phyloP scores from a whole-genome alignment of 2,113 vertebrate genomes.

The Oreochromis tanganicae region DNA sequence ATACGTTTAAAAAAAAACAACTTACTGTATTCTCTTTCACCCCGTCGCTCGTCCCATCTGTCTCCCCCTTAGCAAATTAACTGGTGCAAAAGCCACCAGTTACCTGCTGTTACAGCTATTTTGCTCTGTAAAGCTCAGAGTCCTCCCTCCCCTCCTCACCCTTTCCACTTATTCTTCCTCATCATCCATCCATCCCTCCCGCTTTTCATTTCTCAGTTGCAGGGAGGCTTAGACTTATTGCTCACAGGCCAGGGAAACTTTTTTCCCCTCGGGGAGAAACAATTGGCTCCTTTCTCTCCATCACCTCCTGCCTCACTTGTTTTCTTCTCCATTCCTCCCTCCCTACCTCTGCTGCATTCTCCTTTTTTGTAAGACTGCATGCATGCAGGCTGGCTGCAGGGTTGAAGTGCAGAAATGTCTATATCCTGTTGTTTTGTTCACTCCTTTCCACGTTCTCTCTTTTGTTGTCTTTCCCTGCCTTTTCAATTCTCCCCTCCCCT shows the following conservation, averaged over 20 bases:
- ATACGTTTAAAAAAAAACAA: fast-evolving
- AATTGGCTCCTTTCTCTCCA: constrained; percentile 50
- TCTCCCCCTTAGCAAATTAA: neutral
- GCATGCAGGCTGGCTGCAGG: neutral
- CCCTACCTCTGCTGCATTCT: neutral
- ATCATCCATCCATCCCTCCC: constrained; percentile 20
- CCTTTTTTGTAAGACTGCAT: constrained; percentile 16
- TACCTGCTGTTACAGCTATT: constrained; percentile 35
- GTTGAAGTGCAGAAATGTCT: neutral
- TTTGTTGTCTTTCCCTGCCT: neutral
- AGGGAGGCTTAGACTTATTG: constrained; percentile 49
- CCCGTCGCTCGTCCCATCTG: neutral
- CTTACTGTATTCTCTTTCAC: neutral
- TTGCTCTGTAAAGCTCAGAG: neutral
- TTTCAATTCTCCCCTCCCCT: neutral
- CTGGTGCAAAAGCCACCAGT: constrained; percentile 34
- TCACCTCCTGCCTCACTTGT: constrained; percentile 26
- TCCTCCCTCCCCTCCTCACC: neutral
- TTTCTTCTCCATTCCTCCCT: constrained; percentile 29
- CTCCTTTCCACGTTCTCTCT: neutral
- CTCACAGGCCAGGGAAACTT: constrained; percentile 55
- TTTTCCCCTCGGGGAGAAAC: constrained; percentile 39
- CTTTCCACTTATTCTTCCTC: constrained; percentile 8
- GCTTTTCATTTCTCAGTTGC: constrained; percentile 31
- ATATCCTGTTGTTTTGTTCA: neutral